phyloP scores from a whole-genome alignment of 2,113 vertebrate genomes.

The Brachirus orientalis region DNA sequence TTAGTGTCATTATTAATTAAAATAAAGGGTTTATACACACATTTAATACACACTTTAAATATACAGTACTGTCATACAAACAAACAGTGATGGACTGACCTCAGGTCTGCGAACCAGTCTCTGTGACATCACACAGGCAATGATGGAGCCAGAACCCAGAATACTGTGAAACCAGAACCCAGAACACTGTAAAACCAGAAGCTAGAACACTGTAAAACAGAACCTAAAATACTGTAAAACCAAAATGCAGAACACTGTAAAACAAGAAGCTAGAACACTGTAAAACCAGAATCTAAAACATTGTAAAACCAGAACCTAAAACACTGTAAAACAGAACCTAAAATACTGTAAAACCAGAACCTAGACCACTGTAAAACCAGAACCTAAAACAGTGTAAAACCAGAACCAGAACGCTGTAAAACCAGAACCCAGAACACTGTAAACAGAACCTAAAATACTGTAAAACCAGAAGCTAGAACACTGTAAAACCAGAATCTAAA shows the following conservation, averaged over 20 bases:
- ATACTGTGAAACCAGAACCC: conserved; percentile 45
- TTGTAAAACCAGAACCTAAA: conserved; percentile 36
- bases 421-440: neutral
- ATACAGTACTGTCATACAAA: neutral
- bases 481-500: too few relatives aligned
- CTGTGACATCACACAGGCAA: conserved; percentile 61
- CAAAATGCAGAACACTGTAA: too few relatives aligned
- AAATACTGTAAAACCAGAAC: conserved; percentile 45
- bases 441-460: conserved; percentile 70
- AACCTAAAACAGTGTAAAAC: too few relatives aligned
- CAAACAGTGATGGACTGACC: conserved; percentile 55
- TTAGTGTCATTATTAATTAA: too few relatives aligned
- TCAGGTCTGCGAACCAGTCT: conserved; percentile 63
- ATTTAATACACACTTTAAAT: neutral
- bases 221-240: too few relatives aligned
- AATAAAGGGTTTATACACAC: neutral
- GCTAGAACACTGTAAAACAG: too few relatives aligned
- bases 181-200: neutral
- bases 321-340: conserved; percentile 54
- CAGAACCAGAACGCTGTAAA: conserved; percentile 70
- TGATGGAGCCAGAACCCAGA: conserved; percentile 75
- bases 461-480: neutral
- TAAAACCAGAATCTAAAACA: conserved; percentile 58
- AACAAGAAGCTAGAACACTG: too few relatives aligned
- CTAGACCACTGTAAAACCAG: neutral